Conservation (phyloP, 1,140 invertebrate genomes). For the Zaprionus kolodkinae region DNA sequence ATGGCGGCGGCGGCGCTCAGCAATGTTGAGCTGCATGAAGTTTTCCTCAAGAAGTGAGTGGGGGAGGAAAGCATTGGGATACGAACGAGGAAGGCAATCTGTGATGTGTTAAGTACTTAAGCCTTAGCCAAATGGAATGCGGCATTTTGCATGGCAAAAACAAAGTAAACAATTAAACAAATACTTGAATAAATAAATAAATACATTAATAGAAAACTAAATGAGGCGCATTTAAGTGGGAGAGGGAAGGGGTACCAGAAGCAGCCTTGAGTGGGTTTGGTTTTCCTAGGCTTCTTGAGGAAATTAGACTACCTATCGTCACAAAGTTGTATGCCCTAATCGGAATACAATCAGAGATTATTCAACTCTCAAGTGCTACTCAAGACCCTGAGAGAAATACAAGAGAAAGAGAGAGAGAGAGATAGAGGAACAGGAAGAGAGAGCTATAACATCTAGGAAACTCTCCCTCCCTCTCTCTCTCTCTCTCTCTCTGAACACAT, state of each 20-base stretch:
- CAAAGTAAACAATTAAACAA: slow-evolving; percentile 42
- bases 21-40: slow-evolving; percentile 67
- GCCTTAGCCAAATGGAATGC: slow-evolving; percentile 63
- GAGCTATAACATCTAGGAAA: no score
- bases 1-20: slow-evolving; percentile 24
- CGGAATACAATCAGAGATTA: neutral
- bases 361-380: neutral
- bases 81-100: slow-evolving; percentile 56
- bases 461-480: no score
- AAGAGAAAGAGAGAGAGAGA: neutral
- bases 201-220: neutral
- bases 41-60: slow-evolving; percentile 64
- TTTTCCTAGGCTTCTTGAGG: no score
- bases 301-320: no score
- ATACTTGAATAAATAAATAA: slow-evolving; percentile 17
- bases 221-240: neutral
- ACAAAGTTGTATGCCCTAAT: no score
- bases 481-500: no score
- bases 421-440: no score
- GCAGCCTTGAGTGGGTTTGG: no score
- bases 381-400: neutral
- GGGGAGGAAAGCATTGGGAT: neutral
- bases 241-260: neutral
- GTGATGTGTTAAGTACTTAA: slow-evolving; percentile 77
- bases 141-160: slow-evolving; percentile 53